Base-by-base conservation (phyloP, 2,888 invertebrate genomes). In the Drosophila pullipes region DNA sequence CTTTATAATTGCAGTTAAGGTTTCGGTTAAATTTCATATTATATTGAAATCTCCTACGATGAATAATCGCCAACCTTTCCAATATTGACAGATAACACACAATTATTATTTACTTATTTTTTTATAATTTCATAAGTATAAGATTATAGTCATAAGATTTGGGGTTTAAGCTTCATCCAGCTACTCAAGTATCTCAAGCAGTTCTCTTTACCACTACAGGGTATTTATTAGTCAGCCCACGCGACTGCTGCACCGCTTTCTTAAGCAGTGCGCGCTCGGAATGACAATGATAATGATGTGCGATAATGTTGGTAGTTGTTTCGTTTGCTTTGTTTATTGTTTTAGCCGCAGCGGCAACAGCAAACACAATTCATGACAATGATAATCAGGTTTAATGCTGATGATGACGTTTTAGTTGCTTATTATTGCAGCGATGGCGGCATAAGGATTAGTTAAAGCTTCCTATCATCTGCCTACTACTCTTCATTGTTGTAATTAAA, bases 261-360 rank as follows among this genome's bases (percentile, higher is more conserved):
- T 50, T 82, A 81, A 85, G 83, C 80, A 80, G 54, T 73, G 74
- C 76, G 83, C 81, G 69, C 68, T 67, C 75, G 74, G 87, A 87
- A 87, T 89, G 85, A 85, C 86, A 87, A 87, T 85, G 87, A 87
- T 88, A 87, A 88, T 87, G 86, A 87, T 86, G 87, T 88, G 87
- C 89, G 87, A 87, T 88, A 86, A 87, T 87, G 88, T 88, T 77
- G 73, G 74, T 83, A 67, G 88, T 76, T 82, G 69, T 73, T 82
- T 72, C 69, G 68, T 81, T 76, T 76, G 78, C 74, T 67, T 83
- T 81, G 83, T 77, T 82, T 84, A 77, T 83, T 75, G 84, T 84
- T 69, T 80, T 68, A 78, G 71, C 49, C 69, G 54, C 55, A 39
- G n/a, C 28, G 47, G 49, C 69, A 44, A 74, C 74, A 71, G 69